Percentiles rank a stretch among this genome's conserved stretches.
Evolutionary conservation across 2,113 vertebrate genomes (phyloP).

Genomic region (Calyptommatus sinebrachiatus): DNA sequence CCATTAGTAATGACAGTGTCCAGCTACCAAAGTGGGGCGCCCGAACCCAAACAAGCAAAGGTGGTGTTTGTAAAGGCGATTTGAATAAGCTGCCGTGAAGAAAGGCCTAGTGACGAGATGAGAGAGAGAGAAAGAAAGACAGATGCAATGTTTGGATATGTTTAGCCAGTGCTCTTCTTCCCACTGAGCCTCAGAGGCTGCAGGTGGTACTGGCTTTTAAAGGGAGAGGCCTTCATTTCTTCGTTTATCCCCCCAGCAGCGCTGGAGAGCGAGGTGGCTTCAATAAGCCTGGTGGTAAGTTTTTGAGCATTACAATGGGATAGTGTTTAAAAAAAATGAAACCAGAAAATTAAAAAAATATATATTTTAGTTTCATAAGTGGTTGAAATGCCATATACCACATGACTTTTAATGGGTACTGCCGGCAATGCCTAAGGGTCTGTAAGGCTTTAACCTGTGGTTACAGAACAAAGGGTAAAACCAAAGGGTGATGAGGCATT

Average conservation of each 20-base stretch:
- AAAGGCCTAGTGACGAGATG: constrained; percentile 83
- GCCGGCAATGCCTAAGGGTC: constrained; percentile 82
- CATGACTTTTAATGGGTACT: constrained; percentile 77
- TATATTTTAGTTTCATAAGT: constrained; percentile 72
- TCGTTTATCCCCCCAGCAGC: constrained; percentile 99
- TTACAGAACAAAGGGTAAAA: constrained; percentile 73
- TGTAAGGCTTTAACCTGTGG: constrained; percentile 65
- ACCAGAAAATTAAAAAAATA: constrained; percentile 68
- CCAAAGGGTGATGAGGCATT: constrained; percentile 69
- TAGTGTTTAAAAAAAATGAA: constrained; percentile 83
- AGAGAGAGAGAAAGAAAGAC: constrained; percentile 76
- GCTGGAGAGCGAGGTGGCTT: constrained; percentile 99
- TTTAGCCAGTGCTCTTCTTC: constrained; percentile 93
- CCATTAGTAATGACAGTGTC: constrained; percentile 59
- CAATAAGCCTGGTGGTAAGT: constrained; percentile 99
- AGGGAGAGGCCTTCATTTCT: constrained; percentile 99
- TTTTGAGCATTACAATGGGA: constrained; percentile 97
- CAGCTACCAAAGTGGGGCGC: constrained; percentile 65
- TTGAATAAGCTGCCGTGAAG: constrained; percentile 81
- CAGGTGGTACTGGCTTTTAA: constrained; percentile 97
- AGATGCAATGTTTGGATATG: constrained; percentile 81
- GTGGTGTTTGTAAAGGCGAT: constrained; percentile 72
- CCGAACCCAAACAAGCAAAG: constrained; percentile 69
- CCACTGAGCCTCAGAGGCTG: constrained; percentile 91
- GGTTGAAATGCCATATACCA: constrained; percentile 72